Evolutionary conservation across 2,113 vertebrate species (phyloP), one percentile per base, ranked within the genome.

Genomic region (Coryphaenoides rupestris): DNA sequence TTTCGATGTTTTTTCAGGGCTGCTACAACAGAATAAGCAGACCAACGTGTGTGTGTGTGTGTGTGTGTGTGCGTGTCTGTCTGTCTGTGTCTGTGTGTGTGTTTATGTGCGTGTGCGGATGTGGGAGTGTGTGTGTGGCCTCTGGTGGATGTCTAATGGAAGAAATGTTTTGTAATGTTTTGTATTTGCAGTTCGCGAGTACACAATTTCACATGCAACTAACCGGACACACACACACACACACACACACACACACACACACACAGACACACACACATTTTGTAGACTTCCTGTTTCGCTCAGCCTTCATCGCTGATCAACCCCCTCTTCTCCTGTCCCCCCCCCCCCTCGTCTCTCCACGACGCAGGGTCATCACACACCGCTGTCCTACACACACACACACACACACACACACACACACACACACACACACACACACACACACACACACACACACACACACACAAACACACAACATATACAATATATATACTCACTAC

Each of bases 1-100:
- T 68, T 75, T 66, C 78, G 68, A 81, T 80, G 76, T 77, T 90
- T 81, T 88, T 87, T 84, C 86, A 88, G 82, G 79, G 75, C 83
- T 19, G 74, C 71, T 72, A 67, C 67, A 80, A 78, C 69, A 72
- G 67, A 55, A 60, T 46, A 73, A 76, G 60, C 33, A 63, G 70
- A 73, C 56, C 65, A 73, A 74, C 70, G 69, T 19, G 70, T 60
- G 68, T 75, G 72, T 68, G 71, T 81, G 80, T 85, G 56, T 28
- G n/a, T n/a, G n/a, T n/a, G n/a, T n/a, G n/a, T n/a, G n/a, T n/a
- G n/a, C n/a, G n/a, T 40, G 24, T 58, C 5, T 58, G 55, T 58
- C 24, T 60, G 28, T 50, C 54, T 58, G 58, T 26, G 21, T 54
- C 57, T 17, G 21, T 59, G 60, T 40, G 49, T 58, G 60, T 62